Conservation (phyloP, 2,888 invertebrate species). For the Hecatera dysodea region DNA sequence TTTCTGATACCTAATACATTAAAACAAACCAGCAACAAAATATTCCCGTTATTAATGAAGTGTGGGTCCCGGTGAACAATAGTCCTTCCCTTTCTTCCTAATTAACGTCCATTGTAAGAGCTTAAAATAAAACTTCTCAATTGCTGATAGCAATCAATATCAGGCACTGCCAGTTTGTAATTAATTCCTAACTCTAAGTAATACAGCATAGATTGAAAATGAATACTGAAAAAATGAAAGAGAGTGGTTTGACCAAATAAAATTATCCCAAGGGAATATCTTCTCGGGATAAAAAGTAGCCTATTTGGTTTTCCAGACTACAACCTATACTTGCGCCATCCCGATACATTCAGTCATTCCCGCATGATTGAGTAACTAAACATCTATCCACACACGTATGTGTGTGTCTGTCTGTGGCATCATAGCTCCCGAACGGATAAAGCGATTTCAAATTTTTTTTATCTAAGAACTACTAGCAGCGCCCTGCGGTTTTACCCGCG, state of each 20-base stretch:
- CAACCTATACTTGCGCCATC: no score
- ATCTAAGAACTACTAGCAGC: no score
- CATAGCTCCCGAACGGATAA: no score
- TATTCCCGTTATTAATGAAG: constrained; percentile 16
- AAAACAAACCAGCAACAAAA: constrained; percentile 21
- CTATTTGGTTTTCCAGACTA: no score
- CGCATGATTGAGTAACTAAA: no score
- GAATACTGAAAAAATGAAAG: background rate
- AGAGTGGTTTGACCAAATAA: no score
- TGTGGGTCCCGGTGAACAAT: constrained; percentile 24
- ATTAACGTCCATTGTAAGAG: constrained; percentile 24
- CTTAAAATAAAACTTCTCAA: constrained; percentile 7
- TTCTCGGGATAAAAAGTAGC: no score
- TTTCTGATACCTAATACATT: background rate
- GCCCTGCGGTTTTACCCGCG: no score
- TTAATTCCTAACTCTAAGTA: constrained; percentile 7
- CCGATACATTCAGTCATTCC: no score
- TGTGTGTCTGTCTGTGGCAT: no score
- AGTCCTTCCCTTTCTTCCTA: constrained; percentile 11
- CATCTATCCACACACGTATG: no score
- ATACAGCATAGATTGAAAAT: background rate
- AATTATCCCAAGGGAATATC: background rate
- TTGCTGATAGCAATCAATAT: constrained; percentile 5
- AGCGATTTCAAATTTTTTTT: no score
- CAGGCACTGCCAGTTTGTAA: background rate